Conservation (phyloP, 2,113 vertebrate genomes). For the Pavo muticus region DNA sequence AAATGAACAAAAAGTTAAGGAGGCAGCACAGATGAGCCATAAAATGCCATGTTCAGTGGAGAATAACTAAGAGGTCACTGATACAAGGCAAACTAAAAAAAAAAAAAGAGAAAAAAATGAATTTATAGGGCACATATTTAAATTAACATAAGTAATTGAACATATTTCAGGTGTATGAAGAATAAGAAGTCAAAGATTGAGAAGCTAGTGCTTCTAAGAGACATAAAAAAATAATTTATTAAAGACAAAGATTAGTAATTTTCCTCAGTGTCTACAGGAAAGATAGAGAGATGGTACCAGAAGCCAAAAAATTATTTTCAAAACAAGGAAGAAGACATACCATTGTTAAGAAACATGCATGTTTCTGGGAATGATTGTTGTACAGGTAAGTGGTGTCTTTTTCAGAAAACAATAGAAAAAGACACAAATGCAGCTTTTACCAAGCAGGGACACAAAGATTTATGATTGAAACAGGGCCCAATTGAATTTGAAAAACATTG, state of each 20-base stretch:
- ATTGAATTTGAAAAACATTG: not conserved
- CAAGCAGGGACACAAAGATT: not conserved
- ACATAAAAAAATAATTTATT: not conserved
- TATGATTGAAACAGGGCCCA: accelerated
- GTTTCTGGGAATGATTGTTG: not conserved
- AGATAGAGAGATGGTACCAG: not conserved
- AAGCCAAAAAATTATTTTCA: not conserved
- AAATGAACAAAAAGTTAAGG: not conserved
- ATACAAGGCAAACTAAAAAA: not conserved
- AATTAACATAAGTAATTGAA: not conserved
- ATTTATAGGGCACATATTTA: not conserved
- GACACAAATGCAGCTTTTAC: not conserved
- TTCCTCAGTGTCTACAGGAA: not conserved
- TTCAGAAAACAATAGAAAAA: not conserved
- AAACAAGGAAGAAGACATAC: not conserved
- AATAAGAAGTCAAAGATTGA: not conserved
- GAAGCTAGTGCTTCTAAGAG: not conserved
- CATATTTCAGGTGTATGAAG: not conserved
- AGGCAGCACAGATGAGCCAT: not conserved
- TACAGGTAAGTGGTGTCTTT: not conserved
- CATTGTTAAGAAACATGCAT: not conserved
- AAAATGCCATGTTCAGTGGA: not conserved
- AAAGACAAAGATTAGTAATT: not conserved
- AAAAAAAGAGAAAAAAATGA: not conserved
- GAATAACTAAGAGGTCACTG: not conserved